These are phyloP conservation scores for Rhynchonycteris naso DNA, from an alignment of 2,797 vertebrate genomes.

Conservation along the genomic window DNA sequence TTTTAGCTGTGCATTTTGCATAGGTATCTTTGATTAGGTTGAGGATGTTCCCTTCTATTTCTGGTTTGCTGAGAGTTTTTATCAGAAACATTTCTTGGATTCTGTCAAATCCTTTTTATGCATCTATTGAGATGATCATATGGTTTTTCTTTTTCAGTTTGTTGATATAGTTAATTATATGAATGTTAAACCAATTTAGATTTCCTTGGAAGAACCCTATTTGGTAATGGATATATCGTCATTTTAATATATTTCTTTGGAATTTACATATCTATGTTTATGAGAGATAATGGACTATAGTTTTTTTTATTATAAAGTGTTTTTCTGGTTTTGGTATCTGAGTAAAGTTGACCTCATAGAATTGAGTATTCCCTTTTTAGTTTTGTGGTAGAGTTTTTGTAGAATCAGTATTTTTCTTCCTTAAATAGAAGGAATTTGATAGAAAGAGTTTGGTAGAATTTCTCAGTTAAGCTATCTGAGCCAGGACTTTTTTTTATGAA, in stretches of 20 bases:
- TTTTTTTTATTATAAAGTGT: background rate
- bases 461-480: background rate
- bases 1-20: background rate
- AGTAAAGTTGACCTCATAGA: background rate
- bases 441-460: background rate
- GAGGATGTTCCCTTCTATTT: background rate
- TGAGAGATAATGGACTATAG: background rate
- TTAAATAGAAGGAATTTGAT: background rate
- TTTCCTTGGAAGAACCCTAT: background rate
- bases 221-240: background rate
- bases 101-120: background rate
- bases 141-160: background rate
- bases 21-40: background rate
- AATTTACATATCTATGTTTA: background rate
- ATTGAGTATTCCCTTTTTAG: background rate
- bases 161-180: background rate
- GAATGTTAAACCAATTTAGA: conserved; percentile 17
- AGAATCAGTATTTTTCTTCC: background rate
- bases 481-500: background rate
- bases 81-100: background rate
- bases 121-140: conserved; percentile 3
- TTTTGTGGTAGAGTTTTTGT: conserved; percentile 3
- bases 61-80: background rate
- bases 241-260: background rate
- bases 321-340: background rate